A percentile compares a stretch with the other conserved stretches of the same genome.
Conservation (phyloP, 2,888 invertebrate genomes). For the Cephus sareptanus region DNA sequence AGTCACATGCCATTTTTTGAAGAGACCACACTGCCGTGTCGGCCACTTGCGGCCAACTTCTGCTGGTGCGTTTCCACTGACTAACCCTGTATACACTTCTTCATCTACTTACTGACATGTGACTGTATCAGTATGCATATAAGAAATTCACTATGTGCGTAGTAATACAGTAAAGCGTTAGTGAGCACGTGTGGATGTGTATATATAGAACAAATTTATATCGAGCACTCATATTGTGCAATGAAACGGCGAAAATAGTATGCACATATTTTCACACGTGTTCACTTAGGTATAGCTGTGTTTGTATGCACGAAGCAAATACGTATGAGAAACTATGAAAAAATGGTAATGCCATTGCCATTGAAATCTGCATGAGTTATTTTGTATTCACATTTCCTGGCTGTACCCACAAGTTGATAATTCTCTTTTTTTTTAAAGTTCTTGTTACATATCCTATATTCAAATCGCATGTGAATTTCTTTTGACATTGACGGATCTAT, state of each 20-base stretch:
- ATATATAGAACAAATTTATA: too few species aligned
- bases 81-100: not conserved
- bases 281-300: not conserved
- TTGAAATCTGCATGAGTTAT: not conserved
- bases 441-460: not conserved
- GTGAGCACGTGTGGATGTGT: too few species aligned
- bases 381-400: not conserved
- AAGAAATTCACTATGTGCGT: not conserved
- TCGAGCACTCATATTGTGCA: too few species aligned
- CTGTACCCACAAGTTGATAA: not conserved
- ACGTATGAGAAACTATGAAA: not conserved
- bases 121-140: not conserved
- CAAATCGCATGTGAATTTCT: not conserved
- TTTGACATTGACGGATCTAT: not conserved
- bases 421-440: not conserved
- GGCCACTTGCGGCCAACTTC: too few species aligned
- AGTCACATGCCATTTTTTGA: too few species aligned
- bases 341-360: not conserved
- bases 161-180: too few species aligned
- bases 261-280: too few species aligned
- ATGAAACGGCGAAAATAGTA: too few species aligned
- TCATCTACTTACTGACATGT: not conserved
- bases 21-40: too few species aligned
- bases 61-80: too few species aligned
- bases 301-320: not conserved